These are phyloP conservation scores for Morus bassanus DNA, from an alignment of 2,797 vertebrate genomes.

Conservation along the genomic window DNA sequence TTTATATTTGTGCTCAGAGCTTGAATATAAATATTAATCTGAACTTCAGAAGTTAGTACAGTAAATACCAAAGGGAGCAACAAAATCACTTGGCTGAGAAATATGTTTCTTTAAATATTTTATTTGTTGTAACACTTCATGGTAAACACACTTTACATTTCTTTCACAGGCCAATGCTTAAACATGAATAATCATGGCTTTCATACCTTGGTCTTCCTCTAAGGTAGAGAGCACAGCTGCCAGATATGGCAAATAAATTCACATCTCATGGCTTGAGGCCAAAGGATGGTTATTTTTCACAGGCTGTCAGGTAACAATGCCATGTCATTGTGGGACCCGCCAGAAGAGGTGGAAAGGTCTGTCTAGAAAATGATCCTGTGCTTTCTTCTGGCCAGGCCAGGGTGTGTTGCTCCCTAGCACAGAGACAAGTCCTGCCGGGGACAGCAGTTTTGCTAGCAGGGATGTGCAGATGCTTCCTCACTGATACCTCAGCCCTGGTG, in stretches of 20 bases:
- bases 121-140: background rate
- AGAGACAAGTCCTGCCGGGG: background rate
- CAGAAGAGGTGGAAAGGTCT: background rate
- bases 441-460: background rate
- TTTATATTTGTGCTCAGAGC: background rate
- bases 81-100: background rate
- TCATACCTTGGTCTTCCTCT: background rate
- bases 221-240: background rate
- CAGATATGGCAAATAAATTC: background rate
- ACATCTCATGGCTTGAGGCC: background rate
- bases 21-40: background rate
- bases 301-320: background rate
- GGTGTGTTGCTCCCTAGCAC: background rate
- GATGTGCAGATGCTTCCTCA: background rate
- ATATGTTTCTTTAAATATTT: background rate
- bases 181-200: background rate
- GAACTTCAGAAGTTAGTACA: background rate
- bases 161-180: background rate
- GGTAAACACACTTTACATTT: background rate
- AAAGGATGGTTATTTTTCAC: background rate
- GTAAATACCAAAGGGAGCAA: background rate
- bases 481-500: background rate
- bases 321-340: rapidly evolving
- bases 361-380: rapidly evolving
- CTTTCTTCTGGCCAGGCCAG: background rate